Evolutionary conservation across 2,113 vertebrate genomes (phyloP).

Genomic region (Aegypius monachus): DNA sequence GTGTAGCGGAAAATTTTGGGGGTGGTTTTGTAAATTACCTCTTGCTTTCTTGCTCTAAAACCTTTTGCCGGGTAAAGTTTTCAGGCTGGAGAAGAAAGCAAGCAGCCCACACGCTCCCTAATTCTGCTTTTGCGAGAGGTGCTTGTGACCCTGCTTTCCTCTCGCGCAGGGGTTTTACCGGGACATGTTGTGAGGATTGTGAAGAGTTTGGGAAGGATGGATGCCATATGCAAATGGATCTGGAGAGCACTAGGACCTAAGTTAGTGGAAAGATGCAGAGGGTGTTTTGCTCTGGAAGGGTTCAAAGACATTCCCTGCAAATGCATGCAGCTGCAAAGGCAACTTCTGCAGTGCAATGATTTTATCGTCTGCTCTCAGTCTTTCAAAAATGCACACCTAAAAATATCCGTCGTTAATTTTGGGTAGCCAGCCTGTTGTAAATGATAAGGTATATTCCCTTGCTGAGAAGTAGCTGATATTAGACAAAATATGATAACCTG

Average conservation of each 20-base stretch:
- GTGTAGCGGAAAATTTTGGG: slow-evolving; percentile 19
- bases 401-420: rapidly evolving
- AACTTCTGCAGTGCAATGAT: background rate
- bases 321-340: background rate
- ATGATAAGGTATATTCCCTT: background rate
- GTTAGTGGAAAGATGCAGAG: background rate
- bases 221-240: background rate
- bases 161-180: rapidly evolving
- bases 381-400: background rate
- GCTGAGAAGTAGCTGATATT: background rate
- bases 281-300: background rate
- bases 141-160: background rate
- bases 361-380: background rate
- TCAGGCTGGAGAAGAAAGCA: background rate
- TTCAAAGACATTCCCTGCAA: background rate
- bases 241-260: background rate
- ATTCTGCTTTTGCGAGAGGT: background rate
- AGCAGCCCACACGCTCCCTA: background rate
- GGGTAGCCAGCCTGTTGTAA: background rate
- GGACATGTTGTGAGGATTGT: background rate
- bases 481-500: background rate
- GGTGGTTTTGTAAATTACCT: background rate
- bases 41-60: background rate
- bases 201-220: background rate
- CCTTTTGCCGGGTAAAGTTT: background rate